phyloP scores from a whole-genome alignment of 2,797 vertebrate species.

The Anniella stebbinsi region DNA sequence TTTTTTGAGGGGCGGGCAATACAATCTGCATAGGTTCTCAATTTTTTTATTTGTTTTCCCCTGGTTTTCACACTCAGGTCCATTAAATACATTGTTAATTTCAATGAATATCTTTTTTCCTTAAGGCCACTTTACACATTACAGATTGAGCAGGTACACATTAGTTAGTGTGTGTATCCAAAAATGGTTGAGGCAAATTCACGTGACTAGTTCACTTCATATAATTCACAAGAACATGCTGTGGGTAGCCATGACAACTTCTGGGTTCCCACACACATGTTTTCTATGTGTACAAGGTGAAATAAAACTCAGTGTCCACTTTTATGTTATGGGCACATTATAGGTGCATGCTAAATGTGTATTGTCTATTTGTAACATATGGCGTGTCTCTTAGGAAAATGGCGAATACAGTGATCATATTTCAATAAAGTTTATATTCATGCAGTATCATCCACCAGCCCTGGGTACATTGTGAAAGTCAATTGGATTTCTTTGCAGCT shows the following conservation, averaged over 20 bases:
- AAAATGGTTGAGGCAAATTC: not conserved
- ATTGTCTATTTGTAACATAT: not conserved
- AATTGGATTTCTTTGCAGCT: not conserved
- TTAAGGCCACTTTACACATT: not conserved
- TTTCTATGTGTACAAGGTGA: not conserved
- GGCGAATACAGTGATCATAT: not conserved
- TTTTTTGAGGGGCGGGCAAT: not conserved
- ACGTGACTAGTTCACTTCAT: not conserved
- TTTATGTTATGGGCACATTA: not conserved
- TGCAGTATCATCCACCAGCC: not conserved
- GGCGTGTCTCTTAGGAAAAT: slow-evolving; percentile 10
- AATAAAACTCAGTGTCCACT: not conserved
- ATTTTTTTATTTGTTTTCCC: not conserved
- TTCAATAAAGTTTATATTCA: not conserved
- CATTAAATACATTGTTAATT: not conserved
- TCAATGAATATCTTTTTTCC: not conserved
- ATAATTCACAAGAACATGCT: not conserved
- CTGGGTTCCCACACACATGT: too few species aligned
- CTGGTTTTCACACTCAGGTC: not conserved
- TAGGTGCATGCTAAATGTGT: not conserved
- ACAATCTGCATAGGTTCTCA: not conserved
- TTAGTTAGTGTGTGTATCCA: not conserved
- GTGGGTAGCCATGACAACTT: not conserved
- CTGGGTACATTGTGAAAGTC: not conserved
- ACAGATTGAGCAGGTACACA: not conserved